These are phyloP conservation scores for Morone saxatilis DNA, from an alignment of 2,113 vertebrate genomes.

Conservation along the genomic window DNA sequence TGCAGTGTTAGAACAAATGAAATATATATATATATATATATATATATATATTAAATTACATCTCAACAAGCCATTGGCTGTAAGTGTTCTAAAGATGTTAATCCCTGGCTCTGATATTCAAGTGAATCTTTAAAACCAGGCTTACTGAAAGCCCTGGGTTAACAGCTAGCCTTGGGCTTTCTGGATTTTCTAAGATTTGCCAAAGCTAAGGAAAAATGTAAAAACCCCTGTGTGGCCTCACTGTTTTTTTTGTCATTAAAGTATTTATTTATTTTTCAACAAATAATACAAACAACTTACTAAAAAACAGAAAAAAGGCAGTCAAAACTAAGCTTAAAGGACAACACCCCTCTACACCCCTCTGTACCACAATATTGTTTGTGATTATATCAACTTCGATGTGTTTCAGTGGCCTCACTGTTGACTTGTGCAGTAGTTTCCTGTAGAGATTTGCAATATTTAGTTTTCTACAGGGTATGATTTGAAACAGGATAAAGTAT, in stretches of 20 bases:
- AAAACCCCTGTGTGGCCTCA: not conserved
- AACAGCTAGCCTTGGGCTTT: slow-evolving; percentile 3
- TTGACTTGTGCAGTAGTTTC: not conserved
- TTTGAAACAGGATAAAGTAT: not conserved
- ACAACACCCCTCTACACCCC: too few species aligned
- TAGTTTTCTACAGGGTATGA: not conserved
- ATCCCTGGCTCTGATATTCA: not conserved
- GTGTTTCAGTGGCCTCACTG: not conserved
- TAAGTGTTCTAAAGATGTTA: not conserved
- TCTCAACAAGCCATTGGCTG: not conserved
- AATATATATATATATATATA: not conserved
- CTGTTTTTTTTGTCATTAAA: too few species aligned
- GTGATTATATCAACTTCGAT: too few species aligned
- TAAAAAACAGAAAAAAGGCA: too few species aligned
- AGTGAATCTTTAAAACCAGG: not conserved
- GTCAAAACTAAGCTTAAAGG: too few species aligned
- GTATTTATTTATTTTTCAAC: too few species aligned
- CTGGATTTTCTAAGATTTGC: slow-evolving; percentile 13
- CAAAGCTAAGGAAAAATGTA: not conserved
- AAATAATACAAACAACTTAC: too few species aligned
- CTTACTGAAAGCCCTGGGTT: slow-evolving; percentile 3
- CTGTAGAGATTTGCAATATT: not conserved
- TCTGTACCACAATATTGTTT: too few species aligned
- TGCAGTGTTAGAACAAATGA: not conserved
- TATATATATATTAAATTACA: not conserved